A percentile compares a stretch with the other conserved stretches of the same genome.
Evolutionary conservation across 2,113 vertebrate genomes (phyloP).

Genomic region (Scopus umbretta): DNA sequence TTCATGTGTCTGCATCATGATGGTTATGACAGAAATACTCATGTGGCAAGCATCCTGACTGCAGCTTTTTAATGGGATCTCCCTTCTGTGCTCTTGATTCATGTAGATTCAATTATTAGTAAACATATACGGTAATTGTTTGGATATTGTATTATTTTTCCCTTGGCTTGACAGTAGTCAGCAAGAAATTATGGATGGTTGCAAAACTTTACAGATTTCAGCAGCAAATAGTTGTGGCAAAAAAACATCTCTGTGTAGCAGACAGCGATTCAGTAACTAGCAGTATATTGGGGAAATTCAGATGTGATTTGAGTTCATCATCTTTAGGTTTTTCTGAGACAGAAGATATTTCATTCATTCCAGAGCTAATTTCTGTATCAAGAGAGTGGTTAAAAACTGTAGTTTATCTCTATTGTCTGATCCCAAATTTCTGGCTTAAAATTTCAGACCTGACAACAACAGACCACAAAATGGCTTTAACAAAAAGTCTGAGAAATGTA

Average conservation of each 20-base stretch:
- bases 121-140: neutral
- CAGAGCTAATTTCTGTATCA: neutral
- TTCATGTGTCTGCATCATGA: neutral
- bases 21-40: neutral
- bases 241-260: neutral
- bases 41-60: neutral
- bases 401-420: neutral
- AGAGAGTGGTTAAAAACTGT: neutral
- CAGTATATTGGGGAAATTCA: neutral
- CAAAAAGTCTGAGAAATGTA: neutral
- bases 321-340: neutral
- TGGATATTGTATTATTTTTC: neutral
- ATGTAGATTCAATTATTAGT: neutral
- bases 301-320: neutral
- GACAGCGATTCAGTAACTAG: neutral
- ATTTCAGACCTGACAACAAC: neutral
- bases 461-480: neutral
- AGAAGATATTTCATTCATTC: neutral
- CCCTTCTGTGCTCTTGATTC: neutral
- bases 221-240: neutral
- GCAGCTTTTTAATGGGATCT: neutral
- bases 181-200: neutral
- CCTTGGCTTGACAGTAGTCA: neutral
- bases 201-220: neutral
- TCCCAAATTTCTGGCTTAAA: neutral